Evolutionary conservation across 1,140 invertebrate species (phyloP).

Genomic region (Meloidogyne floridensis): DNA sequence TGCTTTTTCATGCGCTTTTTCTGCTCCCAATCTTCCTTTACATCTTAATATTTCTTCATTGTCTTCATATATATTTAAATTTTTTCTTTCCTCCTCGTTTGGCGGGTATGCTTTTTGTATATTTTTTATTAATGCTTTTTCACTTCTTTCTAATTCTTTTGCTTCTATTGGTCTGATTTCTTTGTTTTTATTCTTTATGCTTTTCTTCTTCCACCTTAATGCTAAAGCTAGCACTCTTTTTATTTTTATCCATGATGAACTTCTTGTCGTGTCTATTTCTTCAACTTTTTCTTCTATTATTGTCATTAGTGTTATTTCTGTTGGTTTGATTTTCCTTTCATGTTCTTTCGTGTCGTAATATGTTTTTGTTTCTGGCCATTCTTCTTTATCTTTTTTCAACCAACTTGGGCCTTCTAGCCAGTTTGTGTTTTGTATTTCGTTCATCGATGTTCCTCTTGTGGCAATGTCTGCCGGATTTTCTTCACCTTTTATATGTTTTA

Average conservation of each 20-base stretch:
- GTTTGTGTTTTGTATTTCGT: background rate
- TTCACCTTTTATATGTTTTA: background rate
- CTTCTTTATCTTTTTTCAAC: background rate
- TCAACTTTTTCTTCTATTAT: too few relatives aligned
- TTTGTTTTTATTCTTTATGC: constrained; percentile 9
- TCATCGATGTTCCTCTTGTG: background rate
- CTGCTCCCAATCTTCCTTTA: constrained; percentile 13
- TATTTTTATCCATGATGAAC: too few relatives aligned
- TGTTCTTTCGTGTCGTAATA: background rate
- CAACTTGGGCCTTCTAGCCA: background rate
- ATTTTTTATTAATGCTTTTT: constrained; percentile 20
- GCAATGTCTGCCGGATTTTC: constrained; percentile 16
- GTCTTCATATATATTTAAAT: constrained; percentile 28
- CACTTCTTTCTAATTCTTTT: constrained; percentile 7
- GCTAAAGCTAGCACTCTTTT: too few relatives aligned
- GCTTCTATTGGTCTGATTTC: constrained; percentile 4
- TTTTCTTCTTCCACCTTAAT: background rate
- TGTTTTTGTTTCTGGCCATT: constrained; percentile 1
- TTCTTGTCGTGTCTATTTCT: too few relatives aligned
- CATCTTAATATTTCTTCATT: constrained; percentile 24
- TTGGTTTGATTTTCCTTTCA: too few relatives aligned
- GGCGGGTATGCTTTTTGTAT: constrained; percentile 19
- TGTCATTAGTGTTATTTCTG: too few relatives aligned
- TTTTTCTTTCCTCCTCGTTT: background rate
- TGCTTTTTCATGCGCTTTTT: background rate